phyloP scores from a whole-genome alignment of 2,113 vertebrate genomes.

The Oxyura jamaicensis region DNA sequence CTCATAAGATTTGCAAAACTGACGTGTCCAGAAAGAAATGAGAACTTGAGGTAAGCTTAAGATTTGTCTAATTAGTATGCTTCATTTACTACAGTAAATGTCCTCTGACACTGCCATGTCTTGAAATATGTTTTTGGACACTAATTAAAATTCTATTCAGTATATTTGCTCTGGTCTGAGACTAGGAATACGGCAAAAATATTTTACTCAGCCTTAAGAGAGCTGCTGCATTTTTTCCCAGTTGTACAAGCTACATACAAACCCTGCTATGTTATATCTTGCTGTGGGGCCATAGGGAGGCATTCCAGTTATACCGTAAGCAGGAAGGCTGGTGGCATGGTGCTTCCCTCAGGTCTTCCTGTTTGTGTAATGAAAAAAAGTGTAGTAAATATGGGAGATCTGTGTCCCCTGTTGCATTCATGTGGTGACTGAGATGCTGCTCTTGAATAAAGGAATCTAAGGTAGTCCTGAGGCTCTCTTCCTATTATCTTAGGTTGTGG shows the following conservation, averaged over 20 bases:
- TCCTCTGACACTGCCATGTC: not conserved
- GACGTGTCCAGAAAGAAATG: conserved; percentile 83
- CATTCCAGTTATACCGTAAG: not conserved
- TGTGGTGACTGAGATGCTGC: not conserved
- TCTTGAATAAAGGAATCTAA: not conserved
- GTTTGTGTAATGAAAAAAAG: not conserved
- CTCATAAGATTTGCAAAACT: conserved; percentile 86
- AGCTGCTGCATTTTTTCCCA: not conserved
- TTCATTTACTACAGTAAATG: not conserved
- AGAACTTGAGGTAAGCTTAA: conserved; percentile 81
- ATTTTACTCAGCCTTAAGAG: not conserved
- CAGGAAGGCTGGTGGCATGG: not conserved
- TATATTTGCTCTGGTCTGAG: not conserved
- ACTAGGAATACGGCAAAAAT: not conserved
- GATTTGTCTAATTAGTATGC: not conserved
- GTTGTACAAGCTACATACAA: not conserved
- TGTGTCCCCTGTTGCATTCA: not conserved
- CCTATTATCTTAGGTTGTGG: not conserved
- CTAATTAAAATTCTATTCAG: not conserved
- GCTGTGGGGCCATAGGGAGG: not conserved
- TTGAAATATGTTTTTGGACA: not conserved
- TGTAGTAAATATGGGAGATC: not conserved
- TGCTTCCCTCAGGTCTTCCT: not conserved
- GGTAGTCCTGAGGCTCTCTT: not conserved
- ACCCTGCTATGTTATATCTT: not conserved